phyloP scores from a whole-genome alignment of 2,888 invertebrate genomes.

The Rotaria magnacalcarata region DNA sequence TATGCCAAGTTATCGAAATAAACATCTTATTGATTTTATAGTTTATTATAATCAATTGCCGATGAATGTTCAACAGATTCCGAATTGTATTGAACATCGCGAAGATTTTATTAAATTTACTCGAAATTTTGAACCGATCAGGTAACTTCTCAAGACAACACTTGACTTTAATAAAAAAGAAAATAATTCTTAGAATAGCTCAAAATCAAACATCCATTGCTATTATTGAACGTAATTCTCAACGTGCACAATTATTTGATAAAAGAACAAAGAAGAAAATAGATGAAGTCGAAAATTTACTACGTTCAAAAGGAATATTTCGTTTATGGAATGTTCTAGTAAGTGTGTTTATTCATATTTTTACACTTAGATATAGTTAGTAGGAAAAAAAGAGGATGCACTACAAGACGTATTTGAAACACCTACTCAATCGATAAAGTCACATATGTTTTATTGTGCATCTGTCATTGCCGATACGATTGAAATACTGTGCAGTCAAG shows the following conservation, averaged over 20 bases:
- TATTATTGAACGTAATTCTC: background rate
- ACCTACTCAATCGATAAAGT: no score
- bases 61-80: background rate
- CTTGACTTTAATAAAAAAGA: no score
- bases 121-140: background rate
- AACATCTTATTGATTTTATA: background rate
- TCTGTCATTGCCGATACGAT: no score
- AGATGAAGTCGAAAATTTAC: background rate
- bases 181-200: background rate
- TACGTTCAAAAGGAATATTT: slow-evolving; percentile 28
- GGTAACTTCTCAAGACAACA: background rate
- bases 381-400: no score
- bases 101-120: background rate
- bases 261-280: slow-evolving; percentile 8
- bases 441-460: no score
- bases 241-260: background rate
- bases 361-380: no score
- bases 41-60: slow-evolving; percentile 23
- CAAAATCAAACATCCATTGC: slow-evolving; percentile 19
- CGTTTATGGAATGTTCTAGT: slow-evolving; percentile 17
- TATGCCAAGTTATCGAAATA: no score
- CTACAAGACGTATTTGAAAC: no score
- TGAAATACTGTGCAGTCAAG: no score
- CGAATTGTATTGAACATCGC: background rate
- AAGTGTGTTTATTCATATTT: background rate